phyloP scores from a whole-genome alignment of 2,113 vertebrate species.

The Irena cyanogastra region DNA sequence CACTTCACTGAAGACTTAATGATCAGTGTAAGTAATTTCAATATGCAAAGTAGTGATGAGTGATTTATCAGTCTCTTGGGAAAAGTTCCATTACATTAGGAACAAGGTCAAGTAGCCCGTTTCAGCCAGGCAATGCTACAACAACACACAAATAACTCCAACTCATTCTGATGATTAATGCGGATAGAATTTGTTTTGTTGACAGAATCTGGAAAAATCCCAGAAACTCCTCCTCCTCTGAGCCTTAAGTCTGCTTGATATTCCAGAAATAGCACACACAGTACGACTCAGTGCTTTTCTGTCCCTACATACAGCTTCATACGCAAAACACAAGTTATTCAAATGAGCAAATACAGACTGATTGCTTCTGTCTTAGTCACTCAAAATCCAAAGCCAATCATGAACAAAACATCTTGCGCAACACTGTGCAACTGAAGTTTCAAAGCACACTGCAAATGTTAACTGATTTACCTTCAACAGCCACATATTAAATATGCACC shows the following conservation, averaged over 20 bases:
- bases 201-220: slow-evolving; percentile 5
- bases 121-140: background rate
- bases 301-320: background rate
- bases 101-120: background rate
- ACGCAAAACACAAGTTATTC: background rate
- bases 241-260: background rate
- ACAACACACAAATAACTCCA: background rate
- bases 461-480: background rate
- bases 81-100: background rate
- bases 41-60: background rate
- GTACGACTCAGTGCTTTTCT: background rate
- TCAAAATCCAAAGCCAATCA: background rate
- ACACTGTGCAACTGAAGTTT: fast-evolving
- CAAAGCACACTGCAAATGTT: background rate
- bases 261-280: background rate
- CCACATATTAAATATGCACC: background rate
- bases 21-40: background rate
- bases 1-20: background rate
- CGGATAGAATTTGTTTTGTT: background rate
- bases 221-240: background rate
- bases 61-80: background rate
- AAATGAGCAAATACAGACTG: background rate
- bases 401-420: background rate
- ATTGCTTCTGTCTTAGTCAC: background rate
- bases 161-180: background rate